Percentiles rank a stretch among this genome's conserved stretches.
Evolutionary conservation across 23 tunicate species (phyloP).

Genomic region (Oikopleura dioica): DNA sequence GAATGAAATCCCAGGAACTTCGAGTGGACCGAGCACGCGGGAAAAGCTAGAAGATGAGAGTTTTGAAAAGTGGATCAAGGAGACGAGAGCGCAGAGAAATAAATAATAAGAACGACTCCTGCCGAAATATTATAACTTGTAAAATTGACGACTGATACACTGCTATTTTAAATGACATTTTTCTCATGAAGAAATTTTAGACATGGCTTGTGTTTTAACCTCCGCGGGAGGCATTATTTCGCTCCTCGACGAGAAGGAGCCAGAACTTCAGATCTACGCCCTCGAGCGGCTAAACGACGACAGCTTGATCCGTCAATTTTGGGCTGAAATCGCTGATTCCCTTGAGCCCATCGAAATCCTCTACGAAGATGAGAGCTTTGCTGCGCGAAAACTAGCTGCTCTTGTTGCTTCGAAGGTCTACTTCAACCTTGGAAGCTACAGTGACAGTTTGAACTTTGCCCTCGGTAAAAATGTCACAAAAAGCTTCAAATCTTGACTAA

Average conservation of each 20-base stretch:
- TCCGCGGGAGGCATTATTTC: constrained; percentile 67
- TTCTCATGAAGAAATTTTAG: not conserved
- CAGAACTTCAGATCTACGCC: constrained; percentile 71
- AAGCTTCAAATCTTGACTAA: constrained; percentile 59
- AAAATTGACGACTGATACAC: not conserved
- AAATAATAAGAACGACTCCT: not conserved
- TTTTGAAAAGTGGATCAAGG: not conserved
- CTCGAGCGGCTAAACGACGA: constrained; percentile 48
- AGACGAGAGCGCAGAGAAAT: not conserved
- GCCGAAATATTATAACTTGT: not conserved
- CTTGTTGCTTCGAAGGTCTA: constrained; percentile 82
- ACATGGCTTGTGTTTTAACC: not conserved
- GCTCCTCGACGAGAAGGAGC: constrained; percentile 81
- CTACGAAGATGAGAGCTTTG: constrained; percentile 13
- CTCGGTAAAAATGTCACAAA: constrained; percentile 61
- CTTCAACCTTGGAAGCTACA: constrained; percentile 72
- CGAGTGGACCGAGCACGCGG: not conserved
- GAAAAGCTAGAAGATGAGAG: constrained; percentile 5
- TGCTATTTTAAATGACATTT: not conserved
- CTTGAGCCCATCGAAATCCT: constrained; percentile 65
- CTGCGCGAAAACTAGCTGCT: constrained; percentile 67
- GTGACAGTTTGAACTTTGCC: constrained; percentile 60
- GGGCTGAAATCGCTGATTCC: constrained; percentile 95
- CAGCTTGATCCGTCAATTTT: constrained; percentile 58
- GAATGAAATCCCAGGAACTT: not conserved